A percentile compares a stretch with the other conserved stretches of the same genome.
Conservation (phyloP, 2,797 vertebrate species). For the Malurus splendens region DNA sequence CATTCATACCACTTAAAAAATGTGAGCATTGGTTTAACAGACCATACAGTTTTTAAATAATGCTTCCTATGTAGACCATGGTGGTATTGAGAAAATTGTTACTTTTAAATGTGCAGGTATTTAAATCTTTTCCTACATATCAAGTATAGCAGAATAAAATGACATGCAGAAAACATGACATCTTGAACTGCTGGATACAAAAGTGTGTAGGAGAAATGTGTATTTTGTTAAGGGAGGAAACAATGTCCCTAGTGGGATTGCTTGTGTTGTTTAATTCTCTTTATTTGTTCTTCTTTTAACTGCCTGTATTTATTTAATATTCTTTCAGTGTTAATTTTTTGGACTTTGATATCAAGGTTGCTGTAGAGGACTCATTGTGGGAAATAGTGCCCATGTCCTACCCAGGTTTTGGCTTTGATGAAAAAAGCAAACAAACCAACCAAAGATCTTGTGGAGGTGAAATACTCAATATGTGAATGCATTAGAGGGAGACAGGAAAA, state of each 20-base stretch:
- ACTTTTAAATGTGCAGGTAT: not conserved
- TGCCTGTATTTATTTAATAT: not conserved
- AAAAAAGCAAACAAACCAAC: not conserved
- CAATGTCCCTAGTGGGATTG: not conserved
- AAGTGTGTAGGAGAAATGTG: not conserved
- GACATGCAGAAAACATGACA: not conserved
- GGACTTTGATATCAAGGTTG: not conserved
- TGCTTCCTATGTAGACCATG: not conserved
- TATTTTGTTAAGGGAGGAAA: not conserved
- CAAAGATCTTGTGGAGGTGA: not conserved
- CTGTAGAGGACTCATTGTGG: not conserved
- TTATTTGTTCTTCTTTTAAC: not conserved
- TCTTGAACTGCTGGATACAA: not conserved
- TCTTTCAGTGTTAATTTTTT: not conserved
- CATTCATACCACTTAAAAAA: not conserved
- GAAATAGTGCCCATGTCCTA: not conserved
- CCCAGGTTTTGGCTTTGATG: not conserved
- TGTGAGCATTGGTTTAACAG: not conserved
- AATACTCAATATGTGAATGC: fast-evolving
- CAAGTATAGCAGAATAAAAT: not conserved
- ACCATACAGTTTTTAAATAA: not conserved
- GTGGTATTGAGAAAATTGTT: not conserved
- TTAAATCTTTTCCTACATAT: not conserved
- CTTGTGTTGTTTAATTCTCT: not conserved
- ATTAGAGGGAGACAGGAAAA: not conserved